Base-by-base conservation (phyloP, 2,797 vertebrate genomes). In the Tachyglossus aculeatus region DNA sequence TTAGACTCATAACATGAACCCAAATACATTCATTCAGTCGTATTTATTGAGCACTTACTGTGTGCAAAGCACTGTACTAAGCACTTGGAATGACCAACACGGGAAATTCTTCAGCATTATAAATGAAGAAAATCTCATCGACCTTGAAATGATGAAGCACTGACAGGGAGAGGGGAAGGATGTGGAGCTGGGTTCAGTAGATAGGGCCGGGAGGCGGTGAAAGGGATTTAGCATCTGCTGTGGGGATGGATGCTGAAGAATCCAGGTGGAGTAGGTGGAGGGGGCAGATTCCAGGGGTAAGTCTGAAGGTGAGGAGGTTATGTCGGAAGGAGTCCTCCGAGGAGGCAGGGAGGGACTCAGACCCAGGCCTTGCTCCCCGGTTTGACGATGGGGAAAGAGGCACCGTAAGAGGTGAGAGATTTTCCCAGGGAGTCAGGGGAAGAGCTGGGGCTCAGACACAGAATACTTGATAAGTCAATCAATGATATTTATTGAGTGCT, bases 11-110 rank as follows among this genome's bases (percentile, higher is more conserved):
- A n/a, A n/a, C n/a, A n/a, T n/a, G n/a, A n/a, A n/a, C n/a, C n/a
- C n/a, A n/a, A n/a, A n/a, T n/a, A n/a, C 69, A n/a, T 38, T 77
- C 44, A 71, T 45, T 60, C 48, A 37, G 10, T 14, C 53, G 40
- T 9, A 29, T 32, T 67, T 40, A 47, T 2, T 34, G 45, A 59
- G 19, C 24, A 5, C 15, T 3, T 3, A 40, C 41, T 25, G 45
- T 43, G 53, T 72, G 25, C n/a, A 63, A 29, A 50, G 31, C 38
- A 51, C 18, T 22, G 34, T 27, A 50, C 29, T 75, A 25, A 13
- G 19, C 34, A 45, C 55, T 21, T n/a, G n/a, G n/a, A n/a, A n/a
- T n/a, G n/a, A n/a, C n/a, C n/a, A n/a, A n/a, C n/a, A 9, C 2
- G 22, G 19, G 15, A 2, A 47, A 29, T 4, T 22, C 44, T 47